Base-by-base conservation (phyloP, 2,888 invertebrate genomes). In the Zaprionus obscuricornis region DNA sequence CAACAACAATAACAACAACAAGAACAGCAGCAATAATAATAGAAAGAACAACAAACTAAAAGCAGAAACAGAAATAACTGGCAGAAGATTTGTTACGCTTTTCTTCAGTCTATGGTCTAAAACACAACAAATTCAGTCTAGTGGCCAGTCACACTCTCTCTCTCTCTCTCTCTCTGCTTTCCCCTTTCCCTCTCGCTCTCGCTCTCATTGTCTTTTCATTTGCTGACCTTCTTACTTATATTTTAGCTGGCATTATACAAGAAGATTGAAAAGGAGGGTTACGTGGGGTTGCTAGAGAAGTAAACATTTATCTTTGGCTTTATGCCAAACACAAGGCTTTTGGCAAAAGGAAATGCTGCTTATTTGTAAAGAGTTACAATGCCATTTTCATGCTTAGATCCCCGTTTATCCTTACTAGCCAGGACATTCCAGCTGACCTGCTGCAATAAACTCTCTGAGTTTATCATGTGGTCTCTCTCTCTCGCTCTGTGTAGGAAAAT, bases 251-350 rank as follows among this genome's bases (percentile, higher is more conserved):
- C 78, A 74, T 74, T 85, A 75, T n/a, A n/a, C n/a, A n/a, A n/a
- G n/a, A n/a, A n/a, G n/a, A n/a, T n/a, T n/a, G n/a, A n/a, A n/a
- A n/a, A n/a, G n/a, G n/a, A n/a, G n/a, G n/a, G n/a, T n/a, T n/a
- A n/a, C n/a, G n/a, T n/a, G n/a, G n/a, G n/a, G n/a, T n/a, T n/a
- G n/a, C n/a, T n/a, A n/a, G n/a, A 79, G 46, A 65, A 85, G 69
- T 85, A 52, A 66, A 73, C 79, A 83, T 81, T 81, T 81, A 78
- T 85, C 79, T 74, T 72, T 85, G 85, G 79, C 79, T 78, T 78
- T 78, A 82, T 77, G 79, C 79, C 79, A 79, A 78, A 65, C 79
- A 69, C 59, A 59, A 69, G 73, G 57, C 69, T n/a, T n/a, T n/a
- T 69, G 72, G 69, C 72, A 75, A 45, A 40, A 60, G 66, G 60